Evolutionary conservation across 1,140 invertebrate species (phyloP).

Genomic region (Achatina immaculata): DNA sequence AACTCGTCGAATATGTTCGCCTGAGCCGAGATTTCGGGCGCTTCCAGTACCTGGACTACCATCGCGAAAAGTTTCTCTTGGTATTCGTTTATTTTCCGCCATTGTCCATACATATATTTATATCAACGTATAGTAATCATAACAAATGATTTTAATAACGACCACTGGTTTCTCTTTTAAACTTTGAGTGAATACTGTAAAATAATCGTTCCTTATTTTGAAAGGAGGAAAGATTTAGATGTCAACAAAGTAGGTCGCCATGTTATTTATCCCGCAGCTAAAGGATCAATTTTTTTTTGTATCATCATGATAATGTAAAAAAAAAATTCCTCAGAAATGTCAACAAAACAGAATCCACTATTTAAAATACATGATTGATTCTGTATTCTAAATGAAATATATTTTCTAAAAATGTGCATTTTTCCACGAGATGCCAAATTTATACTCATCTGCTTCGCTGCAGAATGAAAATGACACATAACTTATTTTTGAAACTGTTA

Average conservation of each 20-base stretch:
- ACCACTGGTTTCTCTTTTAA: not conserved
- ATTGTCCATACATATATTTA: not conserved
- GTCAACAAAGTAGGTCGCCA: slow-evolving; percentile 41
- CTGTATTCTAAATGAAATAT: too few relatives aligned
- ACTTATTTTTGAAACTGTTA: not conserved
- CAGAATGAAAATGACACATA: not conserved
- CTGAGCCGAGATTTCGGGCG: not conserved
- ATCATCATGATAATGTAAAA: too few relatives aligned
- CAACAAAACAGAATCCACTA: too few relatives aligned
- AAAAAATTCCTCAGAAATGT: too few relatives aligned
- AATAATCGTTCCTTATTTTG: not conserved
- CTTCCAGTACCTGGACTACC: not conserved
- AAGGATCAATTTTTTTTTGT: too few relatives aligned
- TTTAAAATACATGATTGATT: too few relatives aligned
- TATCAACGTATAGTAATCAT: not conserved
- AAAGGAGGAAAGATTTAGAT: not conserved
- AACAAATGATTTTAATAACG: not conserved
- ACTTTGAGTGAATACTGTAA: not conserved
- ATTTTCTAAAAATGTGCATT: too few relatives aligned
- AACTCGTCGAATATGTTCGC: not conserved
- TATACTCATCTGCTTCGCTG: not conserved
- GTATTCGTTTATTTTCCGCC: slow-evolving; percentile 13
- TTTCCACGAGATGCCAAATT: not conserved
- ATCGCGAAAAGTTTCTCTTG: slow-evolving; percentile 12
- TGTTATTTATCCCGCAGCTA: slow-evolving; percentile 23